These are phyloP conservation scores for Sarcophaga variegata DNA, from an alignment of 2,888 invertebrate species.

Conservation along the genomic window DNA sequence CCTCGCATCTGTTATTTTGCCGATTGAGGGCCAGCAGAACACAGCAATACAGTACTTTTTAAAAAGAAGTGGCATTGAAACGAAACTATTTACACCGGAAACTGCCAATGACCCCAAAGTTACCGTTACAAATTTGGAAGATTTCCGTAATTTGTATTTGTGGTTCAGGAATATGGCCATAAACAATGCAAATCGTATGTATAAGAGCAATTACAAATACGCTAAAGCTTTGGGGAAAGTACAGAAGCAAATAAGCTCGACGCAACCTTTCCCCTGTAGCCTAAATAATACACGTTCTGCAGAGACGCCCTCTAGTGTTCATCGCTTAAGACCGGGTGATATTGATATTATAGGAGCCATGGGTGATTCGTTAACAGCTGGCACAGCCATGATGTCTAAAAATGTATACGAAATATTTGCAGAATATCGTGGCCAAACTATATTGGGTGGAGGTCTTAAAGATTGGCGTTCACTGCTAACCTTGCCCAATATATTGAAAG, in stretches of 20 bases:
- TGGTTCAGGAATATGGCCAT: constrained; percentile 56
- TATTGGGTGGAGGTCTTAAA: constrained; percentile 83
- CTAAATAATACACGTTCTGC: constrained; percentile 76
- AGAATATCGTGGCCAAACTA: constrained; percentile 82
- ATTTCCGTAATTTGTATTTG: constrained; percentile 71
- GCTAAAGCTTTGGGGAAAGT: constrained; percentile 74
- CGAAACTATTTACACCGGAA: too few species aligned
- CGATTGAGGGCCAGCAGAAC: too few species aligned
- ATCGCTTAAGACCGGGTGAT: constrained; percentile 84
- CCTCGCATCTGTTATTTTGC: too few species aligned
- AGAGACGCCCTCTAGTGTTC: constrained; percentile 82
- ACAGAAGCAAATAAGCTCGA: constrained; percentile 73
- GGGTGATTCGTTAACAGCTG: constrained; percentile 85
- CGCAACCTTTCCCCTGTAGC: constrained; percentile 79
- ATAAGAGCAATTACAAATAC: constrained; percentile 60
- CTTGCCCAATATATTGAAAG: constrained; percentile 84
- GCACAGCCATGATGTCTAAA: constrained; percentile 83
- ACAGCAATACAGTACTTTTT: too few species aligned
- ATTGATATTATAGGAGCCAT: constrained; percentile 84
- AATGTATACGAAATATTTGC: constrained; percentile 81
- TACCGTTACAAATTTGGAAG: constrained; percentile 71
- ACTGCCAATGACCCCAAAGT: too few species aligned
- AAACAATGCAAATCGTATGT: constrained; percentile 69
- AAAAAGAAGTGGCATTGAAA: too few species aligned
- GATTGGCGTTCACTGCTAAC: constrained; percentile 83